Evolutionary conservation across 2,888 invertebrate genomes (phyloP).

Genomic region (Leptarthrus brevirostris): DNA sequence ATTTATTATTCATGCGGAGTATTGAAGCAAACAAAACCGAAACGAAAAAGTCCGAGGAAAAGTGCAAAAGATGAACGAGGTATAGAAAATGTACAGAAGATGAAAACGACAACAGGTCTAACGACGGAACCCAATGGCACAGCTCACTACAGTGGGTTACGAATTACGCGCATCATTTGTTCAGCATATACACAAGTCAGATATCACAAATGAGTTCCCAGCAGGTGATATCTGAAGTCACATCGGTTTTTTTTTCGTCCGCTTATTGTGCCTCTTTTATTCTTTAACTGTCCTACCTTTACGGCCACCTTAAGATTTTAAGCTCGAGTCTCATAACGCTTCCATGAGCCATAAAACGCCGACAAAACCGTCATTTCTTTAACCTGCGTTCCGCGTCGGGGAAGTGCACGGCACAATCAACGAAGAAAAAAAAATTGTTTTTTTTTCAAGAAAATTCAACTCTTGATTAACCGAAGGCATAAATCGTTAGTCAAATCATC

Average conservation of each 20-base stretch:
- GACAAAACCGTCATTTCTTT: conserved; percentile 51
- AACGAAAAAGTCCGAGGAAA: neutral
- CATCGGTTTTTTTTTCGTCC: conserved; percentile 14
- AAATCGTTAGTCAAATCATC: conserved; percentile 54
- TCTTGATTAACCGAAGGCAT: conserved; percentile 54
- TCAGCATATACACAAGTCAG: conserved; percentile 46
- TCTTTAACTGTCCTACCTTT: conserved; percentile 25
- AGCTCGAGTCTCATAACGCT: conserved; percentile 5
- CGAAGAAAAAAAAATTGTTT: conserved; percentile 1
- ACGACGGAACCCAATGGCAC: conserved; percentile 46
- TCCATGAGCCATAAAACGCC: conserved; percentile 21
- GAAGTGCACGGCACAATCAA: neutral
- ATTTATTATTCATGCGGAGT: conserved; percentile 43
- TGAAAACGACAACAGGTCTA: conserved; percentile 43
- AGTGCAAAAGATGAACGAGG: conserved; percentile 30
- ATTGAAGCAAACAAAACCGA: conserved; percentile 6
- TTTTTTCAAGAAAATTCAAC: conserved; percentile 1
- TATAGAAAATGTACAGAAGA: conserved; percentile 10
- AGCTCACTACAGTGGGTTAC: conserved; percentile 35
- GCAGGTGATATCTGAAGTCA: conserved; percentile 53
- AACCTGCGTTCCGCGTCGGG: neutral
- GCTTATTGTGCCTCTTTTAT: neutral
- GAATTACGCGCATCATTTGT: conserved; percentile 48
- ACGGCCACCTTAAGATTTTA: neutral
- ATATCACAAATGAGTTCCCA: conserved; percentile 51